These are phyloP conservation scores for Spodoptera litura DNA, from an alignment of 1,140 invertebrate genomes.

Conservation along the genomic window DNA sequence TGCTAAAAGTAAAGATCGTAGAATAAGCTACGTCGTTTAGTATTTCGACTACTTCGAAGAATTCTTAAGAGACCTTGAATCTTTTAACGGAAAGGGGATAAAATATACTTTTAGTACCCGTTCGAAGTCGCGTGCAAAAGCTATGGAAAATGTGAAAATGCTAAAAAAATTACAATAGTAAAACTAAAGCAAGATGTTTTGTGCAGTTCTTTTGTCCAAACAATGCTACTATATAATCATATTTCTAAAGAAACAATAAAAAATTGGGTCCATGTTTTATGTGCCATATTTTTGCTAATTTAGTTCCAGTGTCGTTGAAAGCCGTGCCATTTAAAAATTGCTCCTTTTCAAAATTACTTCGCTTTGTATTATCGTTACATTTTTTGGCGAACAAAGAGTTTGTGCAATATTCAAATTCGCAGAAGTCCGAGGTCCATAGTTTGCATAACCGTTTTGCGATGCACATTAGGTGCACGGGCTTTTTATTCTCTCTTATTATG, in stretches of 20 bases:
- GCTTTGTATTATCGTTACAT: constrained; percentile 64
- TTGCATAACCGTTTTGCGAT: constrained; percentile 69
- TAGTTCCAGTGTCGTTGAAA: constrained; percentile 53
- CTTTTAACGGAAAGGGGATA: too few species aligned
- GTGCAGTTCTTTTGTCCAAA: neutral
- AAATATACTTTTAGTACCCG: too few species aligned
- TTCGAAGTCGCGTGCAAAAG: neutral
- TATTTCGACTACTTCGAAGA: too few species aligned
- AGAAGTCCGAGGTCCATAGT: constrained; percentile 64
- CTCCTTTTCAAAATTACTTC: constrained; percentile 68
- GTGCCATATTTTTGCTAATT: constrained; percentile 59
- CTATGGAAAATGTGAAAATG: neutral
- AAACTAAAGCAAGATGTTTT: neutral
- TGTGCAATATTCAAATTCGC: constrained; percentile 77
- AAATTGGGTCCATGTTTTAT: constrained; percentile 69
- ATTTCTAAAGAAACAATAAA: constrained; percentile 61
- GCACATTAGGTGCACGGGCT: constrained; percentile 35
- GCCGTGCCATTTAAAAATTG: constrained; percentile 66
- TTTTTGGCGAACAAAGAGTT: constrained; percentile 72
- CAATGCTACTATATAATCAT: constrained; percentile 67
- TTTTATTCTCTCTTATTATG: constrained; percentile 43
- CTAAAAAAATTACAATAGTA: neutral
- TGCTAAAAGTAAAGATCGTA: too few species aligned
- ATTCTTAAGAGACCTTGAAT: too few species aligned
- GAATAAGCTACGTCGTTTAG: too few species aligned